Evolutionary conservation across 2,888 invertebrate genomes (phyloP).

Genomic region (Tenthredo mesomela): DNA sequence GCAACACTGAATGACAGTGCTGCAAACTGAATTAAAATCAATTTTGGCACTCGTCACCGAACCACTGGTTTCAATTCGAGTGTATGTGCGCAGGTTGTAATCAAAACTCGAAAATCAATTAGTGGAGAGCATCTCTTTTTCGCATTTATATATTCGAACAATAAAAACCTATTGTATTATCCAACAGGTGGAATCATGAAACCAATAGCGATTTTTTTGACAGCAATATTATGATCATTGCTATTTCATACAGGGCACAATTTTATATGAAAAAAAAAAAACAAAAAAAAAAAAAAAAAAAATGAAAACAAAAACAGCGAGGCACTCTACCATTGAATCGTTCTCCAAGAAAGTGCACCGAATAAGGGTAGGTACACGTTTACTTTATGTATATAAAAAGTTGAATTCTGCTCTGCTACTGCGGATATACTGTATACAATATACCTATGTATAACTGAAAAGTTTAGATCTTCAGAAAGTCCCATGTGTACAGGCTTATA

Average conservation of each 20-base stretch:
- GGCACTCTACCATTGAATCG: neutral
- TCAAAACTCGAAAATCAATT: slow-evolving; percentile 21
- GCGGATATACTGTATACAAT: neutral
- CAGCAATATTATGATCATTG: neutral
- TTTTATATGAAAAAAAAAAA: neutral
- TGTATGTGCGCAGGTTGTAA: neutral
- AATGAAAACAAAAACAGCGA: neutral
- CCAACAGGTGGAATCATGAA: slow-evolving; percentile 25
- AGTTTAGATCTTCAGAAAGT: slow-evolving; percentile 35
- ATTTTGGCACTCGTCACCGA: slow-evolving; percentile 7
- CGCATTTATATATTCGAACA: slow-evolving; percentile 2
- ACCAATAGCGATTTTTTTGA: neutral
- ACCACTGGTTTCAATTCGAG: neutral
- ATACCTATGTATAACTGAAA: neutral
- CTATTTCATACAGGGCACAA: neutral
- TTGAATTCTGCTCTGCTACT: neutral
- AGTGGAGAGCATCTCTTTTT: neutral
- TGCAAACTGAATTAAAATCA: neutral
- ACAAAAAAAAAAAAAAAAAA: neutral
- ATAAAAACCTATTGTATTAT: slow-evolving; percentile 14
- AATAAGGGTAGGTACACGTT: neutral
- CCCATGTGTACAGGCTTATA: slow-evolving; percentile 29
- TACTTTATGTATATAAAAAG: neutral
- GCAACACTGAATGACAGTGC: neutral
- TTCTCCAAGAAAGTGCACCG: neutral